Percentiles rank a stretch among this genome's conserved stretches.
Evolutionary conservation across 53 echinoderm and acorn worm species (phyloP).

Genomic region (Paracentrotus lividus): DNA sequence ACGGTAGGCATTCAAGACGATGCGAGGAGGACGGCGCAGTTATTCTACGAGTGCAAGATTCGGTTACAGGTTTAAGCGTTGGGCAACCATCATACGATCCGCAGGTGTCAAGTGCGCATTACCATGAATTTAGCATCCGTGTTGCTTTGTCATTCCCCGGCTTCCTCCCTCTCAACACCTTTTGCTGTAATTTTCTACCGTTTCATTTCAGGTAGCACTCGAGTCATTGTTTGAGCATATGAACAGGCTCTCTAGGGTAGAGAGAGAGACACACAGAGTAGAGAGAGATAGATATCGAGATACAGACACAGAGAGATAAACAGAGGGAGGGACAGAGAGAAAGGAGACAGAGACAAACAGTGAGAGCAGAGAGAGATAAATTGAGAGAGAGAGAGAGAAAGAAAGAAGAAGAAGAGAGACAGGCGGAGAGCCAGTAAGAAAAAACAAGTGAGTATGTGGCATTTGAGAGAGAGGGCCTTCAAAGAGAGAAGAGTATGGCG

Average conservation of each 20-base stretch:
- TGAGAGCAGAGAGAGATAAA: neutral
- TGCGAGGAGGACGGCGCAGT: neutral
- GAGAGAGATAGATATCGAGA: neutral
- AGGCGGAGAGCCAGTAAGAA: too few species aligned
- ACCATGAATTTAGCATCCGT: conserved; percentile 16
- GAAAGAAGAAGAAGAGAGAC: too few species aligned
- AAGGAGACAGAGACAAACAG: neutral
- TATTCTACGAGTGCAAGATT: conserved; percentile 24
- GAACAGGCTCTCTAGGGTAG: neutral
- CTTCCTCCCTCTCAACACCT: conserved; percentile 23
- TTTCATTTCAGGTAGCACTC: neutral
- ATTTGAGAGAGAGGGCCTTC: neutral
- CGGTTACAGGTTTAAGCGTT: conserved; percentile 44
- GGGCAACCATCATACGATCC: conserved; percentile 50
- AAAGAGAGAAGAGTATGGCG: neutral
- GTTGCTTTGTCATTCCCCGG: conserved; percentile 21
- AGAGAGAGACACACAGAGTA: neutral
- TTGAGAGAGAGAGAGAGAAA: neutral
- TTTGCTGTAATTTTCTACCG: conserved; percentile 7
- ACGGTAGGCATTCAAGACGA: neutral
- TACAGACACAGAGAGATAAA: neutral
- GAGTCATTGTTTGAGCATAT: conserved; percentile 3
- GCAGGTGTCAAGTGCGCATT: conserved; percentile 33
- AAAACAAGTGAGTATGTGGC: too few species aligned
- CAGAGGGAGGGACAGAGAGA: neutral